phyloP scores from a whole-genome alignment of 2,888 invertebrate species.

The Hydrotaea diabolus region DNA sequence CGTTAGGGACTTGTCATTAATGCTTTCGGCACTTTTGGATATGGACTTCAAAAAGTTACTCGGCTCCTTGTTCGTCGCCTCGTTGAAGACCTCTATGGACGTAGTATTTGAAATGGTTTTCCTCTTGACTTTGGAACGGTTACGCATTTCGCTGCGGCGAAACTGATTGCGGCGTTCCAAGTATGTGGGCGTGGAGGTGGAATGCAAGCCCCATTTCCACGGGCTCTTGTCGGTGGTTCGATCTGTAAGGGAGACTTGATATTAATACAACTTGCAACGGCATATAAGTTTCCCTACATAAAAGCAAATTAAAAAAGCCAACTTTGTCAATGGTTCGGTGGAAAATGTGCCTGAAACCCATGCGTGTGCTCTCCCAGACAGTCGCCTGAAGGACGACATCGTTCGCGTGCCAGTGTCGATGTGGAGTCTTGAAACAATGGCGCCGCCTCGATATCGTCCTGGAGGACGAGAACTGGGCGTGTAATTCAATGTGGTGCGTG shows the following conservation, averaged over 20 bases:
- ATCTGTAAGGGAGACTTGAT: slow-evolving; percentile 73
- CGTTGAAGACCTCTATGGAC: slow-evolving; percentile 78
- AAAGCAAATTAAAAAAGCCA: background rate
- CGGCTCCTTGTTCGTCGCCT: slow-evolving; percentile 67
- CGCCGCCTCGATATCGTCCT: background rate
- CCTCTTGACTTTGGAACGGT: slow-evolving; percentile 79
- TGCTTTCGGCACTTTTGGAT: slow-evolving; percentile 69
- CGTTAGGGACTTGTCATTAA: slow-evolving; percentile 44
- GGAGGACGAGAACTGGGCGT: background rate
- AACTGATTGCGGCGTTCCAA: slow-evolving; percentile 91
- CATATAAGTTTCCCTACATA: background rate
- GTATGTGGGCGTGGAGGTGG: slow-evolving; percentile 94
- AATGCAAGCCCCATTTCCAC: slow-evolving; percentile 82
- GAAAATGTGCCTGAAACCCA: slow-evolving; percentile 55
- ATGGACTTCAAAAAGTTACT: slow-evolving; percentile 40
- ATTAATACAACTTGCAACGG: background rate
- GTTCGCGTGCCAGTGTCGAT: background rate
- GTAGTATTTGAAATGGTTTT: slow-evolving; percentile 78
- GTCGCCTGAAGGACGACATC: background rate
- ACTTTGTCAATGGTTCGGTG: slow-evolving; percentile 2
- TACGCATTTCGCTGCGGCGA: slow-evolving; percentile 83
- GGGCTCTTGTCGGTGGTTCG: slow-evolving; percentile 80
- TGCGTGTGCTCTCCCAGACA: slow-evolving; percentile 34
- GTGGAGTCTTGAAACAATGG: background rate
- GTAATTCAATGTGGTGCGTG: slow-evolving; percentile 16